Conservation (phyloP, 2,888 invertebrate species). For the Synanthedon myopaeformis region DNA sequence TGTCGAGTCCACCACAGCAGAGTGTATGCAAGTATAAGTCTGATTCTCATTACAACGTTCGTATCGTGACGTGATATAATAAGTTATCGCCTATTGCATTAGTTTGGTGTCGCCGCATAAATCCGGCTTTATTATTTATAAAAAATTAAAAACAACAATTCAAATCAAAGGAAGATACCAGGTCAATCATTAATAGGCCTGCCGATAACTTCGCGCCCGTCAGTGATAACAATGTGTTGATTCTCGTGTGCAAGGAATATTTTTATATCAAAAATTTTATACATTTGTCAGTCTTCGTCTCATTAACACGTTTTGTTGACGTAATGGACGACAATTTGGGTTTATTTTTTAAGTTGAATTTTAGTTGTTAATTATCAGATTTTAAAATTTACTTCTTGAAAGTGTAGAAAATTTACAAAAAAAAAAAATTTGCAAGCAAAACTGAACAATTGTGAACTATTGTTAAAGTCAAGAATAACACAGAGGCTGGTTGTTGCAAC, state of each 20-base stretch:
- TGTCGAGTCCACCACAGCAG: too few species aligned
- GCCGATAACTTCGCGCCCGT: constrained; percentile 15
- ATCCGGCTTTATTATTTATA: too few species aligned
- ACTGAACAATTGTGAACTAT: too few species aligned
- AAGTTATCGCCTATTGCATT: too few species aligned
- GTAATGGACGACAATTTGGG: constrained; percentile 16
- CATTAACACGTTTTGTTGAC: constrained; percentile 10
- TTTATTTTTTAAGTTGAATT: constrained; percentile 17
- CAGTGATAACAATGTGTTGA: neutral
- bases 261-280: neutral
- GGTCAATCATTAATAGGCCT: constrained; percentile 8
- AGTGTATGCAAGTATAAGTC: too few species aligned
- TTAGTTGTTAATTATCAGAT: constrained; percentile 2
- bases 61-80: too few species aligned
- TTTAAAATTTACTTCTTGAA: constrained; percentile 2
- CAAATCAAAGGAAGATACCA: constrained; percentile 11
- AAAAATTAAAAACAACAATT: too few species aligned
- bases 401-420: constrained; percentile 8
- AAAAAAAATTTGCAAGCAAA: constrained; percentile 1
- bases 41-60: too few species aligned
- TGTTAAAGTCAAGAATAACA: neutral
- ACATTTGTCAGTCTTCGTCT: neutral
- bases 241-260: neutral
- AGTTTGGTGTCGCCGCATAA: too few species aligned
- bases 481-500: constrained; percentile 8